Percentiles rank a stretch among this genome's conserved stretches.
These are phyloP conservation scores for Pediacus dermestoides DNA, from an alignment of 2,888 invertebrate species.

Conservation along the genomic window DNA sequence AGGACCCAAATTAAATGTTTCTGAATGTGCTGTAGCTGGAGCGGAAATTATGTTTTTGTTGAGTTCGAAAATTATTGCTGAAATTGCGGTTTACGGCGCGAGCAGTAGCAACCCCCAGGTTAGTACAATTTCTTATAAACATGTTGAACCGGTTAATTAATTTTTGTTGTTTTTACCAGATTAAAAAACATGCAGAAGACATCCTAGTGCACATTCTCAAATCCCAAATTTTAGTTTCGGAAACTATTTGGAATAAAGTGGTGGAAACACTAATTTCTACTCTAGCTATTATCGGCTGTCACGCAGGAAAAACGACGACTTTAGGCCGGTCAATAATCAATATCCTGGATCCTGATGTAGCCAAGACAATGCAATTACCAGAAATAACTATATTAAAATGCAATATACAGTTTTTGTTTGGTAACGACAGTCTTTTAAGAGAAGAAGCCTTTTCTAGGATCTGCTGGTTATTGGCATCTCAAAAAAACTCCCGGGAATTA, in stretches of 20 bases:
- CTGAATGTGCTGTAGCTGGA: conserved; percentile 45
- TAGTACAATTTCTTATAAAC: conserved; percentile 16
- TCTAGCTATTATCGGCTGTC: conserved; percentile 60
- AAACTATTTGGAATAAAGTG: conserved; percentile 60
- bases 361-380: conserved; percentile 57
- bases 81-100: conserved; percentile 63
- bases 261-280: conserved; percentile 58
- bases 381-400: conserved; percentile 54
- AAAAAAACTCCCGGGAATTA: conserved; percentile 47
- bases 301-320: conserved; percentile 52
- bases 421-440: conserved; percentile 44
- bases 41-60: conserved; percentile 55
- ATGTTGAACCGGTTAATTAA: too few relatives aligned
- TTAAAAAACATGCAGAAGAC: conserved; percentile 57
- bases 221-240: conserved; percentile 60
- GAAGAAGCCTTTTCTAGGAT: conserved; percentile 54
- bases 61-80: conserved; percentile 57
- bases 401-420: conserved; percentile 53
- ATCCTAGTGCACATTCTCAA: conserved; percentile 62
- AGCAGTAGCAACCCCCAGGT: conserved; percentile 50
- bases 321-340: conserved; percentile 61
- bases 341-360: conserved; percentile 62
- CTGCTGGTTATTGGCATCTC: conserved; percentile 52
- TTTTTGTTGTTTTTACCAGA: conserved; percentile 54
- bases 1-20: conserved; percentile 50